Evolutionary conservation across 2,888 invertebrate genomes (phyloP), one percentile per base, ranked within the genome.

Genomic region (Conus canariensis): DNA sequence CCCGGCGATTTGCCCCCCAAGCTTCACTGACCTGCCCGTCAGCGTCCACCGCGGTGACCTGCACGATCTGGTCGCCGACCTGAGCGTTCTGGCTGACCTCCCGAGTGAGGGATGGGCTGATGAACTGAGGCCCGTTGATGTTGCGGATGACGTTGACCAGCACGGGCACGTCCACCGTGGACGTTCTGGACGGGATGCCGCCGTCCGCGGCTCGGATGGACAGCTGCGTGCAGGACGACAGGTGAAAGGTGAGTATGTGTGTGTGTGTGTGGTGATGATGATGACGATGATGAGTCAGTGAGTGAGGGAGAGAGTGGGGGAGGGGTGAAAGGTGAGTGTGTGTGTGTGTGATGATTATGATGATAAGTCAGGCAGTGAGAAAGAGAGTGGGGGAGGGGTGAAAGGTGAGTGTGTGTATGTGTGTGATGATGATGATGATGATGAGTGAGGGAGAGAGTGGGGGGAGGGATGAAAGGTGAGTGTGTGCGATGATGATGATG

Each of bases 91-190:
- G 93, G 19, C 91, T 86, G 30, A 94, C 94, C 5, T 92, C 93
- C 2, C 92, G 64, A 10, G 89, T 89, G 87, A 94, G 93, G 19
- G 88, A 90, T 14, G 12, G 9, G 58, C 86, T 91, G 77, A 88
- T 89, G 90, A 95, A 95, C 12, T 90, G 88, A 0, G 95, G 95
- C 58, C 91, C 87, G 30, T 94, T 91, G 16, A 93, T 93, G 91
- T 95, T 95, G 60, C 95, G 92, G 88, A 93, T 93, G 12, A 95
- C 95, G 22, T 92, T 94, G 30, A 95, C 91, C 0, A 93, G 92
- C 22, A 95, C 94, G 0, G 92, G 91, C 25, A 92, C 93, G 22
- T 92, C 92, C 59, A 92, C 93, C 30, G 90, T 92, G 30, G 92
- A 88, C 8, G 85, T 87, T 70, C 82, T 74, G 9, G 92, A 30